Evolutionary conservation across 1,140 invertebrate species (phyloP), one percentile per base, ranked within the genome.

Genomic region (Conopomorpha cramerella): DNA sequence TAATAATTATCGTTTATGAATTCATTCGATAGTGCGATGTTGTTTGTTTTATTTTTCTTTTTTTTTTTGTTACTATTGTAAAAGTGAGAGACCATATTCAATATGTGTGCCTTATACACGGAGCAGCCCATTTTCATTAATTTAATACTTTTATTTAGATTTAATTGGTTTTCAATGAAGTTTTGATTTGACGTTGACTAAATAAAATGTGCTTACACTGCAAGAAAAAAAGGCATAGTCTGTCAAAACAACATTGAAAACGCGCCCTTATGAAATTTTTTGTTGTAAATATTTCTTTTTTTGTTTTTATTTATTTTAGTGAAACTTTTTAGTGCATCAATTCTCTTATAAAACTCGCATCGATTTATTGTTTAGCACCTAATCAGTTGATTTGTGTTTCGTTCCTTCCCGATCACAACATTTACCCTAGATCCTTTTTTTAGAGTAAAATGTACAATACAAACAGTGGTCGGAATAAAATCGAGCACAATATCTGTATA

Each of bases 91-190:
- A n/a, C n/a, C n/a, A n/a, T n/a, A n/a, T n/a, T n/a, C n/a, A n/a
- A n/a, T 66, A 70, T 23, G 4, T 23, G 19, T 6, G 19, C 4
- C 10, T 23, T 23, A 4, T 23, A 23, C 4, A 23, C 4, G 4
- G 19, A 23, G 10, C 4, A 23, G 4, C 10, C 4, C 19, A 6
- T 23, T 6, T 6, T 4, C 10, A 10, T 23, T 4, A 23, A 23
- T 23, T 23, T 10, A 23, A 23, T 23, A 23, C 19, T 23, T 23
- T 23, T 23, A 23, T 23, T 10, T 29, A 11, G 3, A 11, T 7
- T 29, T 29, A 29, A 29, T 4, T 29, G 8, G 3, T 13, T 29
- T 13, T 7, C 3, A 29, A 7, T 29, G 4, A n/a, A n/a, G 28
- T 10, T 29, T 29, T 29, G 11, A 7, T 29, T 7, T 29, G 11